Base-by-base conservation (phyloP, 2,888 invertebrate genomes). In the Deroplatys truncata region DNA sequence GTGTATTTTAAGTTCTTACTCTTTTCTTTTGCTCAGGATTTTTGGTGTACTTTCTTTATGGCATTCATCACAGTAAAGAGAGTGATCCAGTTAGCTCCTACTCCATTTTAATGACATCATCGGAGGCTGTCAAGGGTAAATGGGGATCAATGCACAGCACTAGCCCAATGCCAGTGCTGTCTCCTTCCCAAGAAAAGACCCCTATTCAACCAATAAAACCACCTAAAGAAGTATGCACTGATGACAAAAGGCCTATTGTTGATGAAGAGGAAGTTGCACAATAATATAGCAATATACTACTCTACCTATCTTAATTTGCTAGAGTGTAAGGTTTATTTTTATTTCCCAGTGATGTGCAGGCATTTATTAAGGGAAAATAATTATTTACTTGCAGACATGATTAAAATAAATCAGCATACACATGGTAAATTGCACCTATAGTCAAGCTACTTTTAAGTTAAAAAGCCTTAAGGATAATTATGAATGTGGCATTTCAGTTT, bases 1-100 rank as follows among this genome's bases (percentile, higher is more conserved):
- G 9, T 35, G 35, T 56, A 56, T 56, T 56, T 56, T 56, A 56
- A 72, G 16, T 72, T 72, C 56, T 72, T 72, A 1, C 56, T 25
- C 56, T 72, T 72, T 72, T 72, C 43, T 72, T 72, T 5, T 72
- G 25, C 56, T 20, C 94, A 97, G 97, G 97, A 88, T 94, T 98
- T 93, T 93, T 97, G 43, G 95, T 98, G 10, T 98, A 98, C 93
- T 97, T 98, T 93, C 93, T 97, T 1, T 98, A 98, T 93, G 98
- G 98, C 8, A 97, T 98, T 90, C 97, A 97, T 92, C 96, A 98
- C 93, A 98, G 98, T 93, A 97, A 97, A 93, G 96, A 97, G 91
- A 96, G 97, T 82, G 96, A 95, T 84, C 93, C 93, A 84, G 94
- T 95, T 25, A 95, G 95, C 35, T 91, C 92, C 15, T 96, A 96